Evolutionary conservation across 1,140 invertebrate genomes (phyloP).

Genomic region (Aphidius gifuensis): DNA sequence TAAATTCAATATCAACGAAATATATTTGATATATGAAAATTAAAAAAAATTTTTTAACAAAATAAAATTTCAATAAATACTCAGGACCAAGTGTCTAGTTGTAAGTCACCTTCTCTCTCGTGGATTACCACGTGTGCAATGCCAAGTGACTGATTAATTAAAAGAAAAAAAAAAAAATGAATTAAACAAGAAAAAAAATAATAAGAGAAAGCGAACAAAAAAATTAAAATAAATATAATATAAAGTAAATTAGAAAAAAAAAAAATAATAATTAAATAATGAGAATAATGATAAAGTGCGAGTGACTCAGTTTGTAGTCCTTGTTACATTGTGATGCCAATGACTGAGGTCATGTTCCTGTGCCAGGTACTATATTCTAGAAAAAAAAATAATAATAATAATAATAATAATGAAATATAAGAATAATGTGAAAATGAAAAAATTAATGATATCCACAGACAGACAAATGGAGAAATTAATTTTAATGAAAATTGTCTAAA

Average conservation of each 20-base stretch:
- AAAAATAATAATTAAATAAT: not conserved
- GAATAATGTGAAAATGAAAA: not conserved
- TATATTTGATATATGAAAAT: not conserved
- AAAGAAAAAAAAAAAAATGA: slow-evolving; percentile 29
- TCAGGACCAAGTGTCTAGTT: slow-evolving; percentile 55
- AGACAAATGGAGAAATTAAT: not conserved
- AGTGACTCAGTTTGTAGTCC: slow-evolving; percentile 53
- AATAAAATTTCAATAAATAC: slow-evolving; percentile 44
- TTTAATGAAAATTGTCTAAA: not conserved
- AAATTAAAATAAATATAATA: slow-evolving; percentile 17
- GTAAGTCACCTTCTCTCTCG: slow-evolving; percentile 41
- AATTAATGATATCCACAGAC: no score
- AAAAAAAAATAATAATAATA: slow-evolving; percentile 18
- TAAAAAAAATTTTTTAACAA: slow-evolving; percentile 11
- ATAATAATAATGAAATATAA: slow-evolving; percentile 18
- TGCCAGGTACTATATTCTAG: slow-evolving; percentile 58
- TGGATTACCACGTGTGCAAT: slow-evolving; percentile 29
- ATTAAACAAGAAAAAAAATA: not conserved
- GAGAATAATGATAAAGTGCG: slow-evolving; percentile 27
- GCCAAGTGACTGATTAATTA: slow-evolving; percentile 26
- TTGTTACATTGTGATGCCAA: slow-evolving; percentile 57
- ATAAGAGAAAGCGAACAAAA: not conserved
- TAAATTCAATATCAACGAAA: no score
- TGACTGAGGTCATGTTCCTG: slow-evolving; percentile 58
- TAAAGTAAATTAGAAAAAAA: slow-evolving; percentile 22